These are phyloP conservation scores for Eilema sororculum DNA, from an alignment of 2,888 invertebrate genomes.

Conservation along the genomic window DNA sequence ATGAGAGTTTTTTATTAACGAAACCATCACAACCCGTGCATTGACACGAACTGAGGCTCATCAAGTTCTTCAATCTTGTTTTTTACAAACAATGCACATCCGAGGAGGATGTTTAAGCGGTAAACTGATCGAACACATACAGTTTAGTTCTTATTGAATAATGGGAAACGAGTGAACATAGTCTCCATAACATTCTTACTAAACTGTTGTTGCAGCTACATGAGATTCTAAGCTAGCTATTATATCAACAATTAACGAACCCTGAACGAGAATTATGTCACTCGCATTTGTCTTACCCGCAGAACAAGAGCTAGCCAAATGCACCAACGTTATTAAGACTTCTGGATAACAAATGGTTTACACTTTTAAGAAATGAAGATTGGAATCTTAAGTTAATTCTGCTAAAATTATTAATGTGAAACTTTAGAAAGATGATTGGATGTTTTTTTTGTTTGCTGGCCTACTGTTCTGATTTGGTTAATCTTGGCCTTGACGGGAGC, in stretches of 20 bases:
- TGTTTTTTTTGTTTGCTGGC: too few relatives aligned
- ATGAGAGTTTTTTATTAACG: constrained; percentile 35
- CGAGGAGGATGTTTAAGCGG: constrained; percentile 33
- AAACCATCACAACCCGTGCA: constrained; percentile 37
- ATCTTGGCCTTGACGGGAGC: too few relatives aligned
- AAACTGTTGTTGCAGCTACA: background rate
- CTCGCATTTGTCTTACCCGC: background rate
- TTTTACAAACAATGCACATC: constrained; percentile 27
- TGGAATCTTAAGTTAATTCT: too few relatives aligned
- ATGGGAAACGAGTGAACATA: background rate
- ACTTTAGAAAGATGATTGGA: too few relatives aligned
- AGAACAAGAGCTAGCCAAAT: background rate
- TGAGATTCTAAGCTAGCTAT: background rate
- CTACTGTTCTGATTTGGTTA: too few relatives aligned
- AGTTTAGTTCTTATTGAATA: constrained; percentile 21
- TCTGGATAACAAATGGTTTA: too few relatives aligned
- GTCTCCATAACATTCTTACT: background rate
- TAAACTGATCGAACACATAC: constrained; percentile 18
- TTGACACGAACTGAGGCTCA: constrained; percentile 25
- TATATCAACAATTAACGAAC: constrained; percentile 1
- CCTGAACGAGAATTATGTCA: background rate
- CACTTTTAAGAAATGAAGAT: too few relatives aligned
- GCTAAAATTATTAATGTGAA: too few relatives aligned
- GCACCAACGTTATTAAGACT: too few relatives aligned
- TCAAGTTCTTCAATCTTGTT: constrained; percentile 19